These are phyloP conservation scores for Ptilodon capucinus DNA, from an alignment of 2,888 invertebrate species.

Conservation along the genomic window DNA sequence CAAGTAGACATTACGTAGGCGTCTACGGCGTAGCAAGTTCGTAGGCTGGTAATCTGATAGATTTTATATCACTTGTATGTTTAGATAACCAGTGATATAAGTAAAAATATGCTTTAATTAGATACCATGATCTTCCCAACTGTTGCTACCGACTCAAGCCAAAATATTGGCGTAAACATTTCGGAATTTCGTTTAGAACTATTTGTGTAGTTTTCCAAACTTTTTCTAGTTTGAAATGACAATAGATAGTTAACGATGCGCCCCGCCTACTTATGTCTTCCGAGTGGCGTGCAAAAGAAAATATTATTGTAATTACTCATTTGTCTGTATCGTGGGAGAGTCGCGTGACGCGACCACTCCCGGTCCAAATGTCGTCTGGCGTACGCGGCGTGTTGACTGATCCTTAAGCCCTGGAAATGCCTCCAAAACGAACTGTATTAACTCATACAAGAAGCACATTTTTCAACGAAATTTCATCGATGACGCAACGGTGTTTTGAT, in stretches of 20 bases:
- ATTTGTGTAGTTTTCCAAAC: neutral
- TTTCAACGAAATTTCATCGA: too few species aligned
- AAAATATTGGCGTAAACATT: neutral
- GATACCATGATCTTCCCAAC: too few species aligned
- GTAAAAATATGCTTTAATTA: too few species aligned
- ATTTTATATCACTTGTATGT: too few species aligned
- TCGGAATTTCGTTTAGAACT: neutral
- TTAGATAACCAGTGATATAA: too few species aligned
- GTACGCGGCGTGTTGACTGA: neutral
- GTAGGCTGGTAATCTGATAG: conserved; percentile 14
- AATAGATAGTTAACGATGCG: neutral
- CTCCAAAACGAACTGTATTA: too few species aligned
- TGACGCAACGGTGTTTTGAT: too few species aligned
- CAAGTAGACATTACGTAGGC: conserved; percentile 28
- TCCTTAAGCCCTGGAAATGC: too few species aligned
- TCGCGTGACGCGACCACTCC: neutral
- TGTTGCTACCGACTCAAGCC: neutral
- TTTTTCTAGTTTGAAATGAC: neutral
- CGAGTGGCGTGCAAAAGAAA: neutral
- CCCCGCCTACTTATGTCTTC: neutral
- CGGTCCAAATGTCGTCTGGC: neutral
- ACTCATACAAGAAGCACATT: too few species aligned
- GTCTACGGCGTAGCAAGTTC: conserved; percentile 34
- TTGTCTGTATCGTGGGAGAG: neutral
- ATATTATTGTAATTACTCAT: neutral